Conservation (phyloP, 2,113 vertebrate species). For the Tretioscincus oriximinensis region DNA sequence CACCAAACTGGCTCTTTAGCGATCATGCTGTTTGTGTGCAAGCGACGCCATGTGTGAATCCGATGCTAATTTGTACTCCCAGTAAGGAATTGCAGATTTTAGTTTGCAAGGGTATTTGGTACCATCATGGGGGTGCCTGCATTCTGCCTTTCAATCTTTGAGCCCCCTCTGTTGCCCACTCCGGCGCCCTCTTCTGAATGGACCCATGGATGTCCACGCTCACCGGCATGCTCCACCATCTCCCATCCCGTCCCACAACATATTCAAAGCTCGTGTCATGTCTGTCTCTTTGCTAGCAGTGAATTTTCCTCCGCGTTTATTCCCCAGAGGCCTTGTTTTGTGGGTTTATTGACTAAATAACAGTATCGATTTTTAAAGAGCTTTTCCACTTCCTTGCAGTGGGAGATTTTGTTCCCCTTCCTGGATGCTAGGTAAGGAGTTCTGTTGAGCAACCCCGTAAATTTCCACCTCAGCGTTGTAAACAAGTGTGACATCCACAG, state of each 20-base stretch:
- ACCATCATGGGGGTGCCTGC: neutral
- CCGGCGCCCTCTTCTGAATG: neutral
- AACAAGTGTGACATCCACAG: slow-evolving; percentile 68
- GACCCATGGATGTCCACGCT: too few species aligned
- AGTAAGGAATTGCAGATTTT: neutral
- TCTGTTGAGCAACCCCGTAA: slow-evolving; percentile 68
- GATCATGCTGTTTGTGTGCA: neutral
- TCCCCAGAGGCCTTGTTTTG: slow-evolving; percentile 57
- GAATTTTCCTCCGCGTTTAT: slow-evolving; percentile 61
- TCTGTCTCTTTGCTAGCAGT: slow-evolving; percentile 44
- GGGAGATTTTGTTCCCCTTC: slow-evolving; percentile 62
- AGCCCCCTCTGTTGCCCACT: neutral
- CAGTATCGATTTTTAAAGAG: slow-evolving; percentile 78
- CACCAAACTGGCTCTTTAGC: neutral
- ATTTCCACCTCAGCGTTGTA: slow-evolving; percentile 72
- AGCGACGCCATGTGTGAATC: neutral
- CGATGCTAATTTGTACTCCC: neutral
- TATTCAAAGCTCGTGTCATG: neutral
- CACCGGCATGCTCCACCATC: neutral
- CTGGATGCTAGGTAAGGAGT: slow-evolving; percentile 62
- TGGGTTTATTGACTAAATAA: slow-evolving; percentile 73
- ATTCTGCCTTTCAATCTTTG: neutral
- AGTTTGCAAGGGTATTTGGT: neutral
- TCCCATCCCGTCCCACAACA: neutral
- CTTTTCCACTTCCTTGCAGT: slow-evolving; percentile 67